Evolutionary conservation across 2,113 vertebrate species (phyloP), one percentile per base, ranked within the genome.

Genomic region (Chiloscyllium plagiosum): DNA sequence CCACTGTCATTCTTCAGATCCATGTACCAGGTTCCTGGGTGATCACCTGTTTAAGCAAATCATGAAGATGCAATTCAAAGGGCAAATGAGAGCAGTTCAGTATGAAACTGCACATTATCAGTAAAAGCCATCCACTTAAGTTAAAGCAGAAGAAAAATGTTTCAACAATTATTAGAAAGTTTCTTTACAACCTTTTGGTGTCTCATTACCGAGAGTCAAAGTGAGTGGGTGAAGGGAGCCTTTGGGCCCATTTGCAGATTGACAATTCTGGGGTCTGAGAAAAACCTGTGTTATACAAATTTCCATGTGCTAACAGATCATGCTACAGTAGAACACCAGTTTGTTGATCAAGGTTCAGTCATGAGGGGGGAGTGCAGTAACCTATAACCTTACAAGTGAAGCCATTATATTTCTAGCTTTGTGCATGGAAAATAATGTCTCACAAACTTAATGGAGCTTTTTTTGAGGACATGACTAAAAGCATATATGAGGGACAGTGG

Each of bases 1-100:
- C 99, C 99, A 0, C 97, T 87, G 3, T 97, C 96, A 37, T 92
- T 98, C 97, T 99, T 99, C 96, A 99, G 96, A 97, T 99, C 99
- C 96, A 99, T 97, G 2, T 98, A 99, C 99, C 99, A 99, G 0
- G 98, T 97, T 26, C 99, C 99, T 0, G 96, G 96, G 17, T 98
- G 98, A 2, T 98, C 98, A 33, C 99, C 99, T 99, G 96, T 0
- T 65, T 78, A 52, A 1, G 1, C 42, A 66, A 72, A 95, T 70
- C 8, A 70, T 5, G 29, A 69, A 26, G 93, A 17, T 19, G 6
- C n/a, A 66, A n/a, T 65, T 37, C 33, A 93, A 66, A 42, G 61
- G 5, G 33, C 61, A 47, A 42, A n/a, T 20, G n/a, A 83, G 80
- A 42, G 80, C 80, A 83, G 19, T 83, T 83, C 20, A 15, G 42